Evolutionary conservation across 2,113 vertebrate species (phyloP), one percentile per base, ranked within the genome.

Genomic region (Symphodus melops): DNA sequence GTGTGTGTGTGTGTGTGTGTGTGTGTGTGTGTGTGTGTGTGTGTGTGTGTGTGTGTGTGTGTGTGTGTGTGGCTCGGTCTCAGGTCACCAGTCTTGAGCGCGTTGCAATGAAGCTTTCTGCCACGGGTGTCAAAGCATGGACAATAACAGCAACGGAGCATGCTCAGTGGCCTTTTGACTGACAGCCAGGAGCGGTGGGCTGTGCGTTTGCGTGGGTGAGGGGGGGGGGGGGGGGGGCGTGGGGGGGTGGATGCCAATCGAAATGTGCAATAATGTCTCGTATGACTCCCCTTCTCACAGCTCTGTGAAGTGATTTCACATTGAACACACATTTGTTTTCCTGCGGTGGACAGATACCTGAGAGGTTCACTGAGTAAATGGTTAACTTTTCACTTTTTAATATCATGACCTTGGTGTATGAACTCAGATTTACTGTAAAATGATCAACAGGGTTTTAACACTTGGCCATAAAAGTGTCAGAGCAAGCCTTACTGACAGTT

Each of bases 161-260:
- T 85, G 3, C 86, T 77, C 77, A 77, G 61, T 83, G 70, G 83
- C 77, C 77, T 75, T 86, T 72, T 86, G 75, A 84, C 51, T 82
- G 82, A 82, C 72, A 82, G 82, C 72, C 65, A 66, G 75, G 51
- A 74, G 74, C 51, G 0, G 48, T 59, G 56, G 56, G 54, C 69
- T 59, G 77, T 84, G 72, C 54, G 61, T 75, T 75, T 75, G 79
- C 12, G 61, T 65, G 59, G 41, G 53, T 66, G 70, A 39, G 74
- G 23, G 68, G 9, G 13, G 23, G 8, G 33, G 70, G 61, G n/a
- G n/a, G n/a, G n/a, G n/a, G n/a, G n/a, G n/a, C n/a, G 21, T 66
- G 37, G 70, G 23, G 69, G 13, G 23, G 8, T 39, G 70, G 61
- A 72, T 14, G 21, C 10, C 33, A 14, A 36, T 57, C 37, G 53